Evolutionary conservation across 1,140 invertebrate genomes (phyloP).

Genomic region (Triops longicaudatus): DNA sequence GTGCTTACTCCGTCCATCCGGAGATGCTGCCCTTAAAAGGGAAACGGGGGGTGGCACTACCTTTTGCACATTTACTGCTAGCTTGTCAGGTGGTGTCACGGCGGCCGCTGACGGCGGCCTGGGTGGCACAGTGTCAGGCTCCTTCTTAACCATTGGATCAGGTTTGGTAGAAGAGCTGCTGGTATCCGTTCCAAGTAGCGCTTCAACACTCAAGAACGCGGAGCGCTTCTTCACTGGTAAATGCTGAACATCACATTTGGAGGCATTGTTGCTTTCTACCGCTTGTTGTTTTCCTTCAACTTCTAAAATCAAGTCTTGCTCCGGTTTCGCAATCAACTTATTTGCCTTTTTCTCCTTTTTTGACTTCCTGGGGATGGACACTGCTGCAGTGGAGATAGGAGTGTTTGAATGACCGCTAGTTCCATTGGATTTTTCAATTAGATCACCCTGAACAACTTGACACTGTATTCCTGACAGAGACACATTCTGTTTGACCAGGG

Average conservation of each 20-base stretch:
- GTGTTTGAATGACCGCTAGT: not conserved
- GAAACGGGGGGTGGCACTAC: not conserved
- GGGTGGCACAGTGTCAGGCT: not conserved
- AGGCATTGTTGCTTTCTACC: not conserved
- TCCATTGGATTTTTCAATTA: not conserved
- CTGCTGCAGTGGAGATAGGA: not conserved
- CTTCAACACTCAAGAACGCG: slow-evolving; percentile 33
- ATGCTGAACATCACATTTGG: slow-evolving; percentile 26
- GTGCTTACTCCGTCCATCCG: slow-evolving; percentile 45
- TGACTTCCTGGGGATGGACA: not conserved
- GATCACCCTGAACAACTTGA: not conserved
- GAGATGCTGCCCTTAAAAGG: not conserved
- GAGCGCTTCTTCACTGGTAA: slow-evolving; percentile 27
- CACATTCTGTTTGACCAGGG: slow-evolving; percentile 39
- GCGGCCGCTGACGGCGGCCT: slow-evolving; percentile 9
- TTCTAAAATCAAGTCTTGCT: not conserved
- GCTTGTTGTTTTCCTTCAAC: not conserved
- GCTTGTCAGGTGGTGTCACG: slow-evolving; percentile 23
- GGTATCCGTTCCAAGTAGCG: slow-evolving; percentile 28
- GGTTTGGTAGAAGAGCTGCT: not conserved
- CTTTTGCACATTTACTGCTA: not conserved
- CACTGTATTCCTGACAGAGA: not conserved
- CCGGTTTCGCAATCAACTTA: not conserved
- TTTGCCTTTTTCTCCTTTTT: not conserved
- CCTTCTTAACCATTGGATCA: slow-evolving; percentile 17